Percentiles rank a stretch among this genome's conserved stretches.
phyloP scores from a whole-genome alignment of 2,797 vertebrate species.

The Emys orbicularis region DNA sequence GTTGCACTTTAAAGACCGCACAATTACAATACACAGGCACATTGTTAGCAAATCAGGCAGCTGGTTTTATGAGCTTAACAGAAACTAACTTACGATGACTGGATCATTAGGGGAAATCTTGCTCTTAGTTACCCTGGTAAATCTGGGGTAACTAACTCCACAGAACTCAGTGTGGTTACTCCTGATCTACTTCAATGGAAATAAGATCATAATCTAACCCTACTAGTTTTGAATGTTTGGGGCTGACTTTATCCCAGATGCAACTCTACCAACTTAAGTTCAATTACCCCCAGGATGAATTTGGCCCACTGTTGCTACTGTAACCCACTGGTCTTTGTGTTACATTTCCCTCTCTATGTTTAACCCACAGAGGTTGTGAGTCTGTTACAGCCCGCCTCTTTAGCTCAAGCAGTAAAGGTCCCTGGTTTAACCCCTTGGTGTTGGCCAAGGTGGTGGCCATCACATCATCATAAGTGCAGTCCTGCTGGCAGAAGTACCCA shows the following conservation, averaged over 20 bases:
- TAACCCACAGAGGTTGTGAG: too few relatives aligned
- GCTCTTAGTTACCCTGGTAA: neutral
- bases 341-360: too few relatives aligned
- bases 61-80: neutral
- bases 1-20: neutral
- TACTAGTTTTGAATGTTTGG: neutral
- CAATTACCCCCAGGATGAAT: too few relatives aligned
- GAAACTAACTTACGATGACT: accelerated
- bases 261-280: too few relatives aligned
- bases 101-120: neutral
- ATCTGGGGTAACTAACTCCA: neutral
- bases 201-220: neutral
- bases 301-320: too few relatives aligned
- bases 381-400: too few relatives aligned
- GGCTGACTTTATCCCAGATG: neutral
- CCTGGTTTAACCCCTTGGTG: too few relatives aligned
- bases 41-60: neutral
- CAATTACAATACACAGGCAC: neutral
- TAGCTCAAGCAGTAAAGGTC: too few relatives aligned
- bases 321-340: too few relatives aligned
- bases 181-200: neutral
- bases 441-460: too few relatives aligned
- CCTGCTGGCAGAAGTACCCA: neutral
- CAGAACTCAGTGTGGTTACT: neutral
- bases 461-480: neutral